Conservation (phyloP, 2,888 invertebrate genomes). For the Chouioia cunea region DNA sequence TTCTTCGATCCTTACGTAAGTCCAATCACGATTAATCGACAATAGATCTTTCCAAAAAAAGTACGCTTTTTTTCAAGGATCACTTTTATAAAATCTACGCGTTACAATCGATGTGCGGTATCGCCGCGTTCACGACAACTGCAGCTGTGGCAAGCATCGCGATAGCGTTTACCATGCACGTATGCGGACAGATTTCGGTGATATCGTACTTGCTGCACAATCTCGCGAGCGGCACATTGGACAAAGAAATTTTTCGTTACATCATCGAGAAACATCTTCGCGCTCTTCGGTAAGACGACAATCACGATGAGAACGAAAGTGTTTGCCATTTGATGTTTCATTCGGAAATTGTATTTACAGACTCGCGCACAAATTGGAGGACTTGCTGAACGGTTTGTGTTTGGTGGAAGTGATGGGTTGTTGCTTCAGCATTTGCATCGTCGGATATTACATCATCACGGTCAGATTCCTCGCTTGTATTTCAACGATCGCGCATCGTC, state of each 20-base stretch:
- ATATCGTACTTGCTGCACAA: neutral
- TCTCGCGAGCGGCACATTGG: neutral
- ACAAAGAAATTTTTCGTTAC: neutral
- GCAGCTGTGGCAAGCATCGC: no score
- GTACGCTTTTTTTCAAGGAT: no score
- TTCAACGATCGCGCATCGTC: no score
- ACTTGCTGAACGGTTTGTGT: constrained; percentile 43
- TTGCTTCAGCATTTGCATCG: constrained; percentile 50
- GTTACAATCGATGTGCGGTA: no score
- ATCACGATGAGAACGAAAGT: neutral
- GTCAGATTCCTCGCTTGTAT: constrained; percentile 13
- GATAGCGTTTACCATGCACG: constrained; percentile 27
- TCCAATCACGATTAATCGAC: no score
- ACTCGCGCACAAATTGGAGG: constrained; percentile 9
- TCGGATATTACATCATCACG: constrained; percentile 51
- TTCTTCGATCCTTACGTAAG: no score
- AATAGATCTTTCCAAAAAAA: no score
- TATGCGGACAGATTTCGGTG: constrained; percentile 50
- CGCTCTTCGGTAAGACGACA: neutral
- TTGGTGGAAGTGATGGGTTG: constrained; percentile 51
- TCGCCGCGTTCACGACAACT: no score
- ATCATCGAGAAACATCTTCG: neutral
- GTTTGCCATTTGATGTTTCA: neutral
- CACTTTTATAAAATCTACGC: no score
- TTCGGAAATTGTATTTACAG: neutral